phyloP scores from a whole-genome alignment of 2,888 invertebrate species.

The Chloroclystis v-ata region DNA sequence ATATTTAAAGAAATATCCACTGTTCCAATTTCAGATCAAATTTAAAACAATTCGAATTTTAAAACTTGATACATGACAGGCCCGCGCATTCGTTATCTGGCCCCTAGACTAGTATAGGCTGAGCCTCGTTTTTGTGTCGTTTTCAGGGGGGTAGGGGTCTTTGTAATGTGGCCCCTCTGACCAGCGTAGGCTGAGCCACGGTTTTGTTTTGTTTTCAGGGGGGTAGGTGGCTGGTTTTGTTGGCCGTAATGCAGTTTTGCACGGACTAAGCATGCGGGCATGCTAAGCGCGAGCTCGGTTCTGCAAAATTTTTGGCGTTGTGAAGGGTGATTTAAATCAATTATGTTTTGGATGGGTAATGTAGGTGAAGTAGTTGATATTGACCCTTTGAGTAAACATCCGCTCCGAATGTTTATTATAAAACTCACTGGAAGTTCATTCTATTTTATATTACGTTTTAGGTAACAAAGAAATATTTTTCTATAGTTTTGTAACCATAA shows the following conservation, averaged over 20 bases:
- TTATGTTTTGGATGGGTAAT: conserved; percentile 16
- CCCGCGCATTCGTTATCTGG: conserved; percentile 58
- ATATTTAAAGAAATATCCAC: conserved; percentile 25
- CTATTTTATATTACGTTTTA: too few relatives aligned
- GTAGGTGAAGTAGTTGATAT: conserved; percentile 14
- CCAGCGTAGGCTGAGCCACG: conserved; percentile 23
- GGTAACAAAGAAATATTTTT: too few relatives aligned
- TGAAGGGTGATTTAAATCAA: conserved; percentile 19
- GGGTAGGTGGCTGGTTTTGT: conserved; percentile 47
- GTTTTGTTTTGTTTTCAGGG: conserved; percentile 50
- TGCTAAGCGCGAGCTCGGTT: conserved; percentile 54
- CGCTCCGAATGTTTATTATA: background rate
- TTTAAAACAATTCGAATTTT: conserved; percentile 41
- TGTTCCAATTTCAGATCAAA: conserved; percentile 25
- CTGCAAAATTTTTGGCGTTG: conserved; percentile 42
- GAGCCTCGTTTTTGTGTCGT: conserved; percentile 41
- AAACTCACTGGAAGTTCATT: background rate
- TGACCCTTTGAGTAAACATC: conserved; percentile 5
- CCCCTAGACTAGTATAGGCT: conserved; percentile 28
- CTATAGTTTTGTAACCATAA: too few relatives aligned
- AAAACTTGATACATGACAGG: conserved; percentile 60
- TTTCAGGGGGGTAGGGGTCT: conserved; percentile 53
- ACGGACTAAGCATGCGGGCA: conserved; percentile 67
- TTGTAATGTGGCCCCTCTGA: background rate
- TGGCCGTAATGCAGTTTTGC: conserved; percentile 73